Conservation (phyloP, 92 coral and sea anemone species). For the Metridium senile region DNA sequence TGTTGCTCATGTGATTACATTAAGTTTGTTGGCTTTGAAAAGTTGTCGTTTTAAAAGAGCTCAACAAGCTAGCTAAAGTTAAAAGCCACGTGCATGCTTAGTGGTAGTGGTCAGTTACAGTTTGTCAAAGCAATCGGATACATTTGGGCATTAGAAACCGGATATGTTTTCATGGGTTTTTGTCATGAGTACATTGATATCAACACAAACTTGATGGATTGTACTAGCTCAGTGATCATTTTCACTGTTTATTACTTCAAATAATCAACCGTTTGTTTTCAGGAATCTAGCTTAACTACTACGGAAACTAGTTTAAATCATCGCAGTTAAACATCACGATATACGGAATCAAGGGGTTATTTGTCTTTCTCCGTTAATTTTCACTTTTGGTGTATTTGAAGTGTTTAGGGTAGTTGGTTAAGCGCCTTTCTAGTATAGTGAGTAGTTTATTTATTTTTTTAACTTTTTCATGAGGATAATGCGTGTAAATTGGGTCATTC, state of each 20-base stretch:
- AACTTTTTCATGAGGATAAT: background rate
- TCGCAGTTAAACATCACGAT: background rate
- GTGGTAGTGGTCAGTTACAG: conserved; percentile 12
- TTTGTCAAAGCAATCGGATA: conserved; percentile 32
- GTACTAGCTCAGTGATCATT: conserved; percentile 2
- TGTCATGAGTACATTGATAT: conserved; percentile 30
- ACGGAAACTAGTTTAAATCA: conserved; percentile 1
- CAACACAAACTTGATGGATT: conserved; percentile 30
- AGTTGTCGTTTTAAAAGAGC: conserved; percentile 13
- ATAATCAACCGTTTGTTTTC: background rate
- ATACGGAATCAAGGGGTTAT: background rate
- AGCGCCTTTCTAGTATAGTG: background rate
- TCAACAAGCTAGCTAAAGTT: background rate
- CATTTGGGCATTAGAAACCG: conserved; percentile 29
- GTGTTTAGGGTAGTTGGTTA: background rate
- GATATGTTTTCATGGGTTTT: conserved; percentile 34
- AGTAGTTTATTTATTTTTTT: background rate
- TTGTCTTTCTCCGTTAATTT: background rate
- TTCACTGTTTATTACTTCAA: background rate
- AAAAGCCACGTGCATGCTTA: conserved; percentile 29
- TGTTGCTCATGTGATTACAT: background rate
- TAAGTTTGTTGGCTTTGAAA: conserved; percentile 8
- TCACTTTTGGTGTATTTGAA: background rate
- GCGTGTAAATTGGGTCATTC: background rate
- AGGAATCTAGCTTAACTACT: background rate